A percentile compares a stretch with the other conserved stretches of the same genome.
These are phyloP conservation scores for Stenodera caucasica DNA, from an alignment of 2,888 invertebrate species.

Conservation along the genomic window DNA sequence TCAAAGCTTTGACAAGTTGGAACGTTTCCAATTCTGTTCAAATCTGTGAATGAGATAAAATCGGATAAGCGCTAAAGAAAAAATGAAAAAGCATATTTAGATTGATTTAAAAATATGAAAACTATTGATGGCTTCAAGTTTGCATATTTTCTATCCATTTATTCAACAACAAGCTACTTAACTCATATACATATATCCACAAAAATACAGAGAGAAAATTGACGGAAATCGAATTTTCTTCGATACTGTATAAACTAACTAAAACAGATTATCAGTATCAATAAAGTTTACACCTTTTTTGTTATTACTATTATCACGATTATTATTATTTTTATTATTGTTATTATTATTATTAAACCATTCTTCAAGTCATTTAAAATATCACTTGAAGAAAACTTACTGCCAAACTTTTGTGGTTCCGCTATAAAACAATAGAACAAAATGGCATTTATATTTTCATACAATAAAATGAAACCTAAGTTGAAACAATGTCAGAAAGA, in stretches of 20 bases:
- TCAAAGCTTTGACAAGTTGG: conserved; percentile 1
- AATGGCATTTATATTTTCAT: conserved; percentile 26
- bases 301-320: too few species aligned
- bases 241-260: background rate
- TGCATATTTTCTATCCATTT: background rate
- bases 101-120: background rate
- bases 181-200: too few species aligned
- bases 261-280: too few species aligned
- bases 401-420: conserved; percentile 25
- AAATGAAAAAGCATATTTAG: background rate
- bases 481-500: conserved; percentile 23
- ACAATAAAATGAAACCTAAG: conserved; percentile 29
- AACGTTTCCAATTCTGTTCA: background rate
- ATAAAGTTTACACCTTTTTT: background rate
- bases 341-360: background rate
- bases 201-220: background rate
- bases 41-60: background rate
- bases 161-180: background rate
- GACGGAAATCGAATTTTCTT: background rate
- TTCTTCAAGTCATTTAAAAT: conserved; percentile 13
- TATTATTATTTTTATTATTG: background rate
- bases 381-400: conserved; percentile 19
- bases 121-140: background rate
- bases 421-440: conserved; percentile 27
- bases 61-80: background rate